Base-by-base conservation (phyloP, 2,113 vertebrate genomes). In the Hippocampus mohnikei region DNA sequence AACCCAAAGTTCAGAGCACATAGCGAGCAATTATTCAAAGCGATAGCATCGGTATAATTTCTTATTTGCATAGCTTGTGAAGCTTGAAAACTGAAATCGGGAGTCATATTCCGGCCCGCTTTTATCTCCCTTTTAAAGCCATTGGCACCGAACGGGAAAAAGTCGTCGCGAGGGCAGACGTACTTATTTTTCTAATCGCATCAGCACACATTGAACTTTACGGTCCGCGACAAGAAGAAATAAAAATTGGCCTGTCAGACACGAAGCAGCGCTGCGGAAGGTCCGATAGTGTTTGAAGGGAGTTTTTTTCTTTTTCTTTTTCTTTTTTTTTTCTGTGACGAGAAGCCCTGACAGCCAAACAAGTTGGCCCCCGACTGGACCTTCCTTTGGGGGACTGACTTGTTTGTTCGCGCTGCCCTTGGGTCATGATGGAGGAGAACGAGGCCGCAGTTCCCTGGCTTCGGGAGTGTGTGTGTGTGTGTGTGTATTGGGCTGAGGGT, bases 331-430 rank as follows among this genome's bases (percentile, higher is more conserved):
- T 77, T 76, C 74, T 82, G 68, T 58, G 63, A 77, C 80, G 74
- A 80, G 71, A 75, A 78, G 79, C 40, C 81, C 56, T 79, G 62
- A 68, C 40, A 71, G 70, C 52, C 52, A 65, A 61, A 42, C 80
- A 79, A 63, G 48, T 55, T 77, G 73, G 70, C 50, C 72, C 56
- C 67, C 29, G 67, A 46, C 66, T 66, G 20, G 52, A 27, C 78
- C 46, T 76, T 88, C 85, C 77, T 70, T 42, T 10, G 83, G 83
- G 85, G 83, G 84, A 37, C 67, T 66, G 44, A 56, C 83, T 48
- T 76, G 75, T 89, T 88, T 84, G 83, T 84, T 85, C 80, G 77
- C 13, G 71, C 61, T 72, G 85, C 84, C 88, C 81, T 80, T 23
- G 15, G 75, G 81, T 80, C 70, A 78, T 84, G 74, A 87, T 86